Evolutionary conservation across 2,797 vertebrate species (phyloP).

Genomic region (Momotus momota): DNA sequence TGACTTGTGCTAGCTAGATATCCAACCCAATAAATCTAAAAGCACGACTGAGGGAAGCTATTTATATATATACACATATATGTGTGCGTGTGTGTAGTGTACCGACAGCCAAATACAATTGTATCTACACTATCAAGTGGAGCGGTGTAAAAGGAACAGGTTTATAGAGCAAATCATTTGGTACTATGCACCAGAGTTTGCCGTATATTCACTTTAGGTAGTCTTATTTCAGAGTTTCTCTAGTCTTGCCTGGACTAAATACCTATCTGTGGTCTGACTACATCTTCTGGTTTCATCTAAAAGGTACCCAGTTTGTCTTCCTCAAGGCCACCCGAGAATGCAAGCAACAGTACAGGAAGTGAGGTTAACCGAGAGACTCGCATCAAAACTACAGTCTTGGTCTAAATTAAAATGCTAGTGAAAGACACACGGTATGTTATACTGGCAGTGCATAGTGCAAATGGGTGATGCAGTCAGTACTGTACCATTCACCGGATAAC

Average conservation of each 20-base stretch:
- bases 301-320: background rate
- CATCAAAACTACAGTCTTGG: background rate
- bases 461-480: background rate
- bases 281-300: background rate
- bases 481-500: background rate
- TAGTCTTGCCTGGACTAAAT: background rate
- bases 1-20: background rate
- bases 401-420: background rate
- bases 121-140: background rate
- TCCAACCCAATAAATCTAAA: background rate
- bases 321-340: background rate
- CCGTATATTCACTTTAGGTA: background rate
- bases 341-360: background rate
- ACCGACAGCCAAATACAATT: background rate
- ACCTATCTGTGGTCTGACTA: background rate
- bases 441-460: background rate
- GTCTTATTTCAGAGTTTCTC: background rate
- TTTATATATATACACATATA: background rate
- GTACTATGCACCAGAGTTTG: background rate
- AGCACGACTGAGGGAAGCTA: background rate
- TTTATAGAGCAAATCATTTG: background rate
- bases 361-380: background rate
- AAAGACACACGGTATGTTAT: background rate
- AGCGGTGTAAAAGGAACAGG: background rate
- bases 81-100: background rate